Evolutionary conservation across 2,888 invertebrate genomes (phyloP).

Genomic region (Synergus itoensis): DNA sequence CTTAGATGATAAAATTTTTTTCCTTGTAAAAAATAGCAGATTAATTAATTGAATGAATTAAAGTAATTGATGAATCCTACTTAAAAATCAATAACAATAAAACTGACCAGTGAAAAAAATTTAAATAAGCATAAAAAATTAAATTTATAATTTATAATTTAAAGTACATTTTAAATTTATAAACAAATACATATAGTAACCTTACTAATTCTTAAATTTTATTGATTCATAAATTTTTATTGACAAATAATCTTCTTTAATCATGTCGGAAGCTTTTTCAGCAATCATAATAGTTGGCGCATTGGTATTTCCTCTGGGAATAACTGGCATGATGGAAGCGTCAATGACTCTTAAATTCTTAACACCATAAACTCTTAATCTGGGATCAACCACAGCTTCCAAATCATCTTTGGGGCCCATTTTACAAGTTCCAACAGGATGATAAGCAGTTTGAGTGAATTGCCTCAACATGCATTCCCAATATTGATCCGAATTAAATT

Average conservation of each 20-base stretch:
- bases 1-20: too few species aligned
- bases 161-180: too few species aligned
- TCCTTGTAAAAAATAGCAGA: too few species aligned
- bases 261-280: conserved; percentile 93
- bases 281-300: conserved; percentile 95
- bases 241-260: conserved; percentile 92
- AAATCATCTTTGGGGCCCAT: conserved; percentile 90
- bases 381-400: conserved; percentile 88
- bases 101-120: too few species aligned
- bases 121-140: too few species aligned
- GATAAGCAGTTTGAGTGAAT: conserved; percentile 90
- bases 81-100: too few species aligned
- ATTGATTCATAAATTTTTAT: too few species aligned
- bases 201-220: too few species aligned
- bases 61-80: too few species aligned
- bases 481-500: conserved; percentile 88
- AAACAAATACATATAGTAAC: too few species aligned
- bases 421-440: conserved; percentile 91
- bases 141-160: too few species aligned
- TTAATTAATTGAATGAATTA: too few species aligned
- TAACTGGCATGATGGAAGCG: conserved; percentile 93
- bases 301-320: conserved; percentile 95
- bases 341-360: conserved; percentile 89
- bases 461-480: conserved; percentile 93
- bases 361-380: conserved; percentile 88